phyloP scores from a whole-genome alignment of 2,888 invertebrate genomes.

The Brenthis ino region DNA sequence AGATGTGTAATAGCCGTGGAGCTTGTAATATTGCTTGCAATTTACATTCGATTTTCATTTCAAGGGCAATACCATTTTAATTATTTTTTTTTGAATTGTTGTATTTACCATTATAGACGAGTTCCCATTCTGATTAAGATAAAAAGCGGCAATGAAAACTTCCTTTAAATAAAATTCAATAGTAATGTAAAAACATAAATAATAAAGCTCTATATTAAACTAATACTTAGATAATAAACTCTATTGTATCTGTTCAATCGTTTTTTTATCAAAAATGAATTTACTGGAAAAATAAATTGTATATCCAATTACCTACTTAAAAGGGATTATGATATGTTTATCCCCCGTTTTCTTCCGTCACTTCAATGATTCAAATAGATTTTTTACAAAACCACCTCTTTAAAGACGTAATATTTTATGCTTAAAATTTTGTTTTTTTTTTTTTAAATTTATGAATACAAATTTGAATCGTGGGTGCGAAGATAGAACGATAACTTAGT shows the following conservation, averaged over 20 bases:
- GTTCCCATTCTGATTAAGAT: not conserved
- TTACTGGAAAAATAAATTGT: no score
- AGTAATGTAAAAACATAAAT: not conserved
- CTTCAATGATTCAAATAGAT: no score
- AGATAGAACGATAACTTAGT: slow-evolving; percentile 34
- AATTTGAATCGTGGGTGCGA: slow-evolving; percentile 21
- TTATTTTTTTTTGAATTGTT: not conserved
- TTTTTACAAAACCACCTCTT: no score
- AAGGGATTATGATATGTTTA: no score
- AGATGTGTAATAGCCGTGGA: slow-evolving; percentile 55
- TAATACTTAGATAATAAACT: no score
- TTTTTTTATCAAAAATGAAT: no score
- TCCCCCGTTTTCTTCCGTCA: no score
- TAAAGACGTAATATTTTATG: no score
- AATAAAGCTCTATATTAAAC: not conserved
- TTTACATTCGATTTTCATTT: slow-evolving; percentile 38
- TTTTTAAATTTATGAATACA: slow-evolving; percentile 2
- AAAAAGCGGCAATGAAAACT: not conserved
- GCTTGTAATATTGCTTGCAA: slow-evolving; percentile 39
- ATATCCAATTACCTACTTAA: no score
- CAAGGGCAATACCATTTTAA: slow-evolving; percentile 27
- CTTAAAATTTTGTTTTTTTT: not conserved
- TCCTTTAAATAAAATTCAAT: not conserved
- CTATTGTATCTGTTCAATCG: no score
- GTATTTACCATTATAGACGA: not conserved